Evolutionary conservation across 2,113 vertebrate genomes (phyloP), one percentile per base, ranked within the genome.

Genomic region (Channa maculata): DNA sequence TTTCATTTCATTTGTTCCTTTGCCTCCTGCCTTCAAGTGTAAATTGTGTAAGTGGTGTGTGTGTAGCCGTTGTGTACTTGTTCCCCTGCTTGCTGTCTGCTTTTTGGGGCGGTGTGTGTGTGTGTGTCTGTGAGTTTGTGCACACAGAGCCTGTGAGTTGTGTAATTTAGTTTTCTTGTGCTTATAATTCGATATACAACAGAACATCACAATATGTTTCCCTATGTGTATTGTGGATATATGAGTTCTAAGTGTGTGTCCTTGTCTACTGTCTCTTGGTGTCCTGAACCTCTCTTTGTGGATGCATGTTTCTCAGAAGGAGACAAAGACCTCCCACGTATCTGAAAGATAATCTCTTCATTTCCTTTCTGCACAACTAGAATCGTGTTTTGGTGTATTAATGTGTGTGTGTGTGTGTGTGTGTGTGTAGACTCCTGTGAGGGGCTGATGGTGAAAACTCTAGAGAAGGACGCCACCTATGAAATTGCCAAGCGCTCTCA

Each of bases 401-500:
- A 81, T 68, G 45, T 57, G 24, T 55, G 37, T 39, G 49, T 51
- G 37, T 79, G 50, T 77, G 37, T 77, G 41, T 75, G 37, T 72
- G 51, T 78, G 50, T 67, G 48, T 80, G 33, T 81, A 98, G 97
- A 97, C 76, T 98, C 97, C 13, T 97, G 96, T 0, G 96, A 97
- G 84, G 97, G 97, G 2, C 92, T 98, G 8, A 98, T 97, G 96
- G 95, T 98, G 76, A 98, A 97, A 77, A 97, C 96, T 12, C 86
- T 97, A 74, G 96, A 97, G 15, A 93, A 95, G 12, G 91, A 96
- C 1, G 96, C 97, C 66, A 97, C 96, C 24, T 98, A 98, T 7
- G 96, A 97, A 91, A 97, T 97, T 3, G 96, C 96, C 37, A 98
- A 96, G 82, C 94, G 96, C 13, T 97, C 97, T 0, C 97, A 96